Base-by-base conservation (phyloP, 1,140 invertebrate species). In the Antheraea pernyi region DNA sequence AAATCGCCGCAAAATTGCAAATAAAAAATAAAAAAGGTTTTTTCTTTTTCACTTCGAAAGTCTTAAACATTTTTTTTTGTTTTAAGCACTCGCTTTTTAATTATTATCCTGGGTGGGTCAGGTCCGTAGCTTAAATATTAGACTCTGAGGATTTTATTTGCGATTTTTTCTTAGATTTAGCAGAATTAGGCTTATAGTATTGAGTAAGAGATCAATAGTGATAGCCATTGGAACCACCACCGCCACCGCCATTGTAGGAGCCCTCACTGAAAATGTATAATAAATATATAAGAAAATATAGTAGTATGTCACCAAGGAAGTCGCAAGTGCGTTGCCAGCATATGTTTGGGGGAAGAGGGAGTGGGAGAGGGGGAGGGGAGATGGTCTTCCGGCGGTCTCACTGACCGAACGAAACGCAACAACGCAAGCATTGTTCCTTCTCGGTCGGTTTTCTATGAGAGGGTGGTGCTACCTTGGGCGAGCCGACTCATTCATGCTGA, bases 141-240 rank as follows among this genome's bases (percentile, higher is more conserved):
- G 16, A 18, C 16, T 22, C 7, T 61, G 61, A 37, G 30, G n/a
- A 37, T 37, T 63, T 63, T 63, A 63, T 63, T 36, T 63, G 30
- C 61, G 61, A 18, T 63, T 63, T 18, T 1, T 63, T 13, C 19
- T 10, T 13, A 36, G 7, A 37, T 16, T 63, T 63, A 63, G 61
- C 61, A 11, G 37, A 63, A 63, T 63, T 63, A 63, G 61, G 61
- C 37, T 59, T 59, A 13, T 63, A 7, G 16, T 53, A 16, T 67
- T 48, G 67, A 13, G 36, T 67, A 59, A 77, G 75, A 81, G 79
- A 80, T 88, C 81, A 88, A 71, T 88, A 88, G 64, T 83, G 86
- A 70, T 88, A 88, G 59, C 84, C 86, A 59, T 75, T 78, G 67
- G 84, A 75, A 59, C 74, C 72, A n/a, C 63, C 59, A 30, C 37